Percentiles rank a stretch among this genome's conserved stretches.
Conservation (phyloP, 2,113 vertebrate species). For the Mesocricetus auratus region DNA sequence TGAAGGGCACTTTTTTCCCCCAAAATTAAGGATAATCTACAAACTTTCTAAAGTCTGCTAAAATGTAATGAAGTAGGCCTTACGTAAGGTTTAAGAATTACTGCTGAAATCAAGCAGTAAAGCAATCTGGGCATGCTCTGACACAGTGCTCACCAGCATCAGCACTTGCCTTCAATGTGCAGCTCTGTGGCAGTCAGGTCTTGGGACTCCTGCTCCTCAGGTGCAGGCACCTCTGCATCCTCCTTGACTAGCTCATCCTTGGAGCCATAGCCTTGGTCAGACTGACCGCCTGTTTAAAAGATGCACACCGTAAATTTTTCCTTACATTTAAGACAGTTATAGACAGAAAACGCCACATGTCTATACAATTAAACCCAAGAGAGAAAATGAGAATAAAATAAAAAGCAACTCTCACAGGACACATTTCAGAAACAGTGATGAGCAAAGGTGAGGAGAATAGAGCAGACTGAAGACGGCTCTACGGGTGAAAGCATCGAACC, state of each 20-base stretch:
- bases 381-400: not conserved
- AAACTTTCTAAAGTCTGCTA: constrained; percentile 19
- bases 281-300: constrained; percentile 88
- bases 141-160: constrained; percentile 42
- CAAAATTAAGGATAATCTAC: not conserved
- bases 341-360: constrained; percentile 43
- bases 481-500: constrained; percentile 2
- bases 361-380: constrained; percentile 14
- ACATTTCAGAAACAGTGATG: constrained; percentile 48
- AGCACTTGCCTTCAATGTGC: constrained; percentile 85
- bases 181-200: constrained; percentile 74
- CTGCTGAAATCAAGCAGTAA: constrained; percentile 13
- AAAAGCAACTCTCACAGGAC: constrained; percentile 33
- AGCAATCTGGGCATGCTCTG: not conserved
- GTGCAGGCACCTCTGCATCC: constrained; percentile 80
- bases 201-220: constrained; percentile 69
- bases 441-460: constrained; percentile 27
- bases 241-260: constrained; percentile 94
- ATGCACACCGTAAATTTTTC: constrained; percentile 44
- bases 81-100: constrained; percentile 42
- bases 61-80: constrained; percentile 25
- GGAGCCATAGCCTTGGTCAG: constrained; percentile 94
- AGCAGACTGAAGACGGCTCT: constrained; percentile 2
- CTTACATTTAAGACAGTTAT: not conserved
- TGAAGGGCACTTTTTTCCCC: not conserved